phyloP scores from a whole-genome alignment of 1,140 invertebrate genomes.

The Drosophila baimaii region DNA sequence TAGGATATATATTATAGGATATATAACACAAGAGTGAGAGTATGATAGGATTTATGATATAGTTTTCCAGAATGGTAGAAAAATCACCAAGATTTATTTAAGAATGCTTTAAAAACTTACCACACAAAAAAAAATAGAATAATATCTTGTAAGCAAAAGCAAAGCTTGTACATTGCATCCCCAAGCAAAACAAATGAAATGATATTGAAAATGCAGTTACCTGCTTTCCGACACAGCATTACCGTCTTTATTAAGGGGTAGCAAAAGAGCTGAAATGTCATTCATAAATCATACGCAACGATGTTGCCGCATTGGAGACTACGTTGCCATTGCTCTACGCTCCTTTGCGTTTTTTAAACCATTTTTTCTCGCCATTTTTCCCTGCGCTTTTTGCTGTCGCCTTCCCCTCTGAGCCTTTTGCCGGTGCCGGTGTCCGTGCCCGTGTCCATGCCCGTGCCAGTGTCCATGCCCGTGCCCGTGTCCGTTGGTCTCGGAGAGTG shows the following conservation, averaged over 20 bases:
- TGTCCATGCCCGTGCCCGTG: not conserved
- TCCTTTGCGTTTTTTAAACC: constrained; percentile 28
- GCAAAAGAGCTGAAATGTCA: constrained; percentile 69
- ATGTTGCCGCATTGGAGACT: constrained; percentile 57
- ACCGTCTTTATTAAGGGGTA: constrained; percentile 12
- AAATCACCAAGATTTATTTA: no score
- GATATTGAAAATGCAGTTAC: no score
- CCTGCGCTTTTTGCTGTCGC: constrained; percentile 26
- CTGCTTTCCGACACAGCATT: not conserved
- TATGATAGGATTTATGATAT: no score
- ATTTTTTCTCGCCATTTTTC: constrained; percentile 26
- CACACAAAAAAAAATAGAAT: no score
- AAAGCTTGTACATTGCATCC: no score
- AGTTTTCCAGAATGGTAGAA: no score
- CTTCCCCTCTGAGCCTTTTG: not conserved
- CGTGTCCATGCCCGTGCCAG: not conserved
- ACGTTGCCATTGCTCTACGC: constrained; percentile 63
- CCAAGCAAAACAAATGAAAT: no score
- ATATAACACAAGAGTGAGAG: no score
- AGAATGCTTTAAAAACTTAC: no score
- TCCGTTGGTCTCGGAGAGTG: constrained; percentile 3
- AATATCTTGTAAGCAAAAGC: no score
- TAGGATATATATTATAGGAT: no score
- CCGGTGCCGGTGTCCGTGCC: not conserved
- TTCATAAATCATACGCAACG: constrained; percentile 83